Base-by-base conservation (phyloP, 2,888 invertebrate genomes). In the Sphaerophoria taeniata region DNA sequence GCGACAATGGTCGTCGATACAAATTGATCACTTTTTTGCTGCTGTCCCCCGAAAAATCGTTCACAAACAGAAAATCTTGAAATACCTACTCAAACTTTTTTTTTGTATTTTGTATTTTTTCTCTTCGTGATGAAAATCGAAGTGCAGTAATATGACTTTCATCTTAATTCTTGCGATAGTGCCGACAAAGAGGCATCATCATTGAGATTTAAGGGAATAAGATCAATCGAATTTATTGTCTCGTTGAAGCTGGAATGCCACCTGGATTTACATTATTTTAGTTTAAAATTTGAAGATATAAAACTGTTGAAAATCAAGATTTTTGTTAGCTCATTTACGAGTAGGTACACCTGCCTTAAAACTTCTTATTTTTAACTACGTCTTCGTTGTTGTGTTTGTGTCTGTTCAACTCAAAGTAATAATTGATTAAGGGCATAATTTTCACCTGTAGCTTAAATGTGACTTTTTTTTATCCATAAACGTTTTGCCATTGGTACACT, bases 1-100 rank as follows among this genome's bases (percentile, higher is more conserved):
- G 76, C 63, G 76, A 81, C 85, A 85, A 81, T 24, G 24, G 24
- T 85, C 85, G 69, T 67, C 85, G 53, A 85, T 85, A 85, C 85
- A 85, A 85, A 81, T 85, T 85, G 85, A 85, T 81, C 85, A 81
- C 69, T 85, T 84, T 85, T 39, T 39, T 39, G 6, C 7, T 39
- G 6, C 72, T 76, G 45, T 6, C 43, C 43, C 34, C 36, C 39
- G n/a, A 65, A 73, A 75, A 81, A 65, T 69, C 61, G 33, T n/a
- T 76, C 58, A 72, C 65, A 73, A 85, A 72, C 67, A 71, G 55
- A 76, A 79, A 85, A 85, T 85, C 76, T 65, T 85, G 67, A 72
- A 85, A 73, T 81, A 51, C 56, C n/a, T 4, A 47, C 63, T 63
- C 14, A 24, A 45, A 45, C 14, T 16, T 67, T 67, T 80, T 76